A percentile compares a stretch with the other conserved stretches of the same genome.
These are phyloP conservation scores for Orbicella faveolata DNA, from an alignment of 64 coral and sea anemone genomes.

Conservation along the genomic window DNA sequence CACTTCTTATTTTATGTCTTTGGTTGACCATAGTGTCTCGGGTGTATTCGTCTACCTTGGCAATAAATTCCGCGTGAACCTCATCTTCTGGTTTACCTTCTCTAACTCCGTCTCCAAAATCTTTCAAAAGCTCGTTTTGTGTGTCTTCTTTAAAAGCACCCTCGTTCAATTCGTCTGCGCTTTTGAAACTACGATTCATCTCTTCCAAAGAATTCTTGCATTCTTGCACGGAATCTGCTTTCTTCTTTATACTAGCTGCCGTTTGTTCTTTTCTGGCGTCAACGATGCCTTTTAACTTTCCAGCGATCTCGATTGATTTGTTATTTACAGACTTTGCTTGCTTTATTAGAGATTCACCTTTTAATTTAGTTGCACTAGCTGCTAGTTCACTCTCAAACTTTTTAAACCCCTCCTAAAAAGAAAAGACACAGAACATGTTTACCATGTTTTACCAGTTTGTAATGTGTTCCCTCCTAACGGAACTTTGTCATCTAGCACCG, in stretches of 20 bases:
- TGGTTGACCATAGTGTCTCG: not conserved
- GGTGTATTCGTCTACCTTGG: not conserved
- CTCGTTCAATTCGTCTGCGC: not conserved
- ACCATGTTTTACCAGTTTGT: not conserved
- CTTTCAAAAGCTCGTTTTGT: not conserved
- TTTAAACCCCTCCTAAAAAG: not conserved
- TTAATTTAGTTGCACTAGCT: not conserved
- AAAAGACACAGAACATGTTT: not conserved
- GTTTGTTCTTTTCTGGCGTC: not conserved
- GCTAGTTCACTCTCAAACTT: not conserved
- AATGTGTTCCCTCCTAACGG: not conserved
- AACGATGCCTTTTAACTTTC: not conserved
- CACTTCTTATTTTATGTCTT: not conserved
- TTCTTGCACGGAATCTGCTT: not conserved
- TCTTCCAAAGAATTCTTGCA: not conserved
- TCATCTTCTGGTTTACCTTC: not conserved
- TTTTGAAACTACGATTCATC: not conserved
- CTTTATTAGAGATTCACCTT: not conserved
- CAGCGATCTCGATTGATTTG: not conserved
- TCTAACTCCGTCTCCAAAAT: not conserved
- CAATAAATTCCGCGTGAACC: not conserved
- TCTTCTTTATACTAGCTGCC: not conserved
- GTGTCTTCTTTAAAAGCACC: not conserved
- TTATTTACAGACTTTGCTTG: not conserved
- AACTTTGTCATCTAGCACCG: too few species aligned